A percentile compares a stretch with the other conserved stretches of the same genome.
Evolutionary conservation across 1,140 invertebrate genomes (phyloP).

Genomic region (Ylistrum balloti): DNA sequence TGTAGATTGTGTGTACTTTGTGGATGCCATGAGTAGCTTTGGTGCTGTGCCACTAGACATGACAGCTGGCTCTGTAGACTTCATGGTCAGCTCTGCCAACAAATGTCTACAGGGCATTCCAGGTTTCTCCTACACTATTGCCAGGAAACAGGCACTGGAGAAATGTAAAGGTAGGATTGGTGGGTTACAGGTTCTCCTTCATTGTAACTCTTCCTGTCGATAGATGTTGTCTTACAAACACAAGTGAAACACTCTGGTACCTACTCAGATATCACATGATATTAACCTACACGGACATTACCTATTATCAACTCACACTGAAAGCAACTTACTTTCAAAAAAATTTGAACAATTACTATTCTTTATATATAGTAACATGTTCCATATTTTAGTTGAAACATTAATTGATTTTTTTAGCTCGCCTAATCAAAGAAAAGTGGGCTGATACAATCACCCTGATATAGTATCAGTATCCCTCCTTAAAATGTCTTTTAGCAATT

Average conservation of each 20-base stretch:
- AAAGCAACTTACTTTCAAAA: neutral
- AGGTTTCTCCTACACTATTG: slow-evolving; percentile 84
- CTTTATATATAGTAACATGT: too few species aligned
- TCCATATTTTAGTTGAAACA: too few species aligned
- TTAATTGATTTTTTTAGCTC: too few species aligned
- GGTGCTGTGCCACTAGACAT: slow-evolving; percentile 83
- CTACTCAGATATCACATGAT: neutral
- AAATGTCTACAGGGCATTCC: slow-evolving; percentile 85
- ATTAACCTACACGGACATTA: neutral
- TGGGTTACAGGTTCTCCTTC: too few species aligned
- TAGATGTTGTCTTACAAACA: too few species aligned
- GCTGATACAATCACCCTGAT: too few species aligned
- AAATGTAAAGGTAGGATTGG: slow-evolving; percentile 83
- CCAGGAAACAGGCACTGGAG: slow-evolving; percentile 76
- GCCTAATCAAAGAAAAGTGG: too few species aligned
- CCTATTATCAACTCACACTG: neutral
- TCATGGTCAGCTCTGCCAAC: slow-evolving; percentile 84
- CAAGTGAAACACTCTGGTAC: too few species aligned
- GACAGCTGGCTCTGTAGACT: slow-evolving; percentile 78
- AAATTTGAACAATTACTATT: too few species aligned
- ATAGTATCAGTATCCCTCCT: too few species aligned
- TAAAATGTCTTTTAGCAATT: too few species aligned
- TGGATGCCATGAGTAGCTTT: slow-evolving; percentile 85
- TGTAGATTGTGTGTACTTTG: slow-evolving; percentile 81
- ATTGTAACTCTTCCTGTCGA: too few species aligned